Evolutionary conservation across 2,888 invertebrate species (phyloP).

Genomic region (Pristionchus maxplancki): DNA sequence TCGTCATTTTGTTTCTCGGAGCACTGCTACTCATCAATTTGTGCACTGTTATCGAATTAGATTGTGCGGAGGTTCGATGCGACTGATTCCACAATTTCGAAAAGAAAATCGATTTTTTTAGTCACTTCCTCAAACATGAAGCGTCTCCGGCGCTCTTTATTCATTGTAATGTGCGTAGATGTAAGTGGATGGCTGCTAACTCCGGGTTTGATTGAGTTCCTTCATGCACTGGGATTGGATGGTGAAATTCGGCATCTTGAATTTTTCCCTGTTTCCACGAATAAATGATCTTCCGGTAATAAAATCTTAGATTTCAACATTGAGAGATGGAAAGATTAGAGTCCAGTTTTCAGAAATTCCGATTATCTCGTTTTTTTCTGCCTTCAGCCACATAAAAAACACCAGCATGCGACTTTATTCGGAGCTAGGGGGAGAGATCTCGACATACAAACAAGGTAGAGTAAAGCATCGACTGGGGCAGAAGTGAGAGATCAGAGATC

Average conservation of each 20-base stretch:
- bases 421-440: slow-evolving; percentile 5
- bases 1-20: neutral
- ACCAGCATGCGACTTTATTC: slow-evolving; percentile 43
- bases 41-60: neutral
- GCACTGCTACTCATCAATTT: neutral
- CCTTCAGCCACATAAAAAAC: neutral
- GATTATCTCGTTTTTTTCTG: too few species aligned
- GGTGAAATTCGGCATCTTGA: too few species aligned
- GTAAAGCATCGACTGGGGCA: neutral
- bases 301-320: too few species aligned
- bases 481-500: neutral
- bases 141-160: neutral
- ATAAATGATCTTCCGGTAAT: too few species aligned
- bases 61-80: neutral
- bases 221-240: neutral
- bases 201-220: neutral
- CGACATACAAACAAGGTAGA: neutral
- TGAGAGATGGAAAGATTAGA: too few species aligned
- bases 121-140: neutral
- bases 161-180: neutral
- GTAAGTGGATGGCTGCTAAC: neutral
- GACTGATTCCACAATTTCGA: too few species aligned
- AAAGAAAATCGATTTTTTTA: neutral
- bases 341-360: too few species aligned
- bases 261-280: too few species aligned